A percentile compares a stretch with the other conserved stretches of the same genome.
Conservation (phyloP, 2,113 vertebrate species). For the Vidua chalybeata region DNA sequence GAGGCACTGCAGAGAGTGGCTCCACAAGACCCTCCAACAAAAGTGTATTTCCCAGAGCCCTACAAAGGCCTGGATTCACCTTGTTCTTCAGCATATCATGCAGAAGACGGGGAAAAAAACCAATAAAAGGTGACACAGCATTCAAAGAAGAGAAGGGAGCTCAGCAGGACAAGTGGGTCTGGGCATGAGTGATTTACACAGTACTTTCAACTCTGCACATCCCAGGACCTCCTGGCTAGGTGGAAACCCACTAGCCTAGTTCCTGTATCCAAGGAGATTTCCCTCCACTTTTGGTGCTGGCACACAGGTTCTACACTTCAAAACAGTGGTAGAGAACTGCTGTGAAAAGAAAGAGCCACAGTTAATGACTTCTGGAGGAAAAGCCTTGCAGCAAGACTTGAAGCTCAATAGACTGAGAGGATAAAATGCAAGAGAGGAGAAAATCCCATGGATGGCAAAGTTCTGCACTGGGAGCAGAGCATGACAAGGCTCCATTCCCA, state of each 20-base stretch:
- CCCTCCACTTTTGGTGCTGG: background rate
- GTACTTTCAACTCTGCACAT: background rate
- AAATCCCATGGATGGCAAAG: background rate
- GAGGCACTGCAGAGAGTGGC: background rate
- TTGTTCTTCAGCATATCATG: background rate
- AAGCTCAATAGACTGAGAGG: background rate
- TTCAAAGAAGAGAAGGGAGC: background rate
- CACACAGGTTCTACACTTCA: background rate
- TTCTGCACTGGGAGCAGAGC: background rate
- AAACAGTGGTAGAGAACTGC: background rate
- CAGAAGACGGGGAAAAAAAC: background rate
- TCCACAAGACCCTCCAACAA: background rate
- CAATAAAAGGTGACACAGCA: background rate
- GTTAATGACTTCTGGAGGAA: background rate
- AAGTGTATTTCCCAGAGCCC: background rate
- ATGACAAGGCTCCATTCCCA: background rate
- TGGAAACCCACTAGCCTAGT: background rate
- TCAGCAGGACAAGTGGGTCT: background rate
- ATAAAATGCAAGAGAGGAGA: background rate
- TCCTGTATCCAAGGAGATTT: background rate
- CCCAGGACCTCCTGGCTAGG: rapidly evolving
- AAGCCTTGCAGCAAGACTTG: background rate
- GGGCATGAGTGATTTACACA: background rate
- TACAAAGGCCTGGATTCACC: background rate
- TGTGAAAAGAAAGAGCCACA: background rate